Percentiles rank a stretch among this genome's conserved stretches.
phyloP scores from a whole-genome alignment of 2,797 vertebrate species.

The Lycodopsis pacificus region DNA sequence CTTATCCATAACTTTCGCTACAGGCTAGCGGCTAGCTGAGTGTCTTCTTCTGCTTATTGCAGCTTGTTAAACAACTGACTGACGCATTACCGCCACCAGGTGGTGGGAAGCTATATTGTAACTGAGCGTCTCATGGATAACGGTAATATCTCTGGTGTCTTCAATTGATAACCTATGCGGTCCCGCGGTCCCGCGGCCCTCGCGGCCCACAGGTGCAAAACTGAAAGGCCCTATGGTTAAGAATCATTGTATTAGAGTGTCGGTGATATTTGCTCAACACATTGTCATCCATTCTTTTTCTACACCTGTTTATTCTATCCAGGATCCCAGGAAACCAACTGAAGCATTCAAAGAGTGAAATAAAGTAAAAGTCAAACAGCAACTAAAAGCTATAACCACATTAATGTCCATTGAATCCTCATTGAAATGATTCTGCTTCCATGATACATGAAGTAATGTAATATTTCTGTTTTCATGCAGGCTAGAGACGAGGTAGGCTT shows the following conservation, averaged over 20 bases:
- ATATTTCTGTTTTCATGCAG: slow-evolving; percentile 2
- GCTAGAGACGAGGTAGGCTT: background rate
- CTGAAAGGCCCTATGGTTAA: too few species aligned
- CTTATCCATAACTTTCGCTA: too few species aligned
- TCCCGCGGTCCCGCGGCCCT: too few species aligned
- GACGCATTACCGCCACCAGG: too few species aligned
- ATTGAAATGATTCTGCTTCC: background rate
- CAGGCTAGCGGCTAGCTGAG: too few species aligned
- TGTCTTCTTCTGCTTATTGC: too few species aligned
- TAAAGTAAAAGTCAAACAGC: background rate
- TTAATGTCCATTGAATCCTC: background rate
- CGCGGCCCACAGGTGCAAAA: too few species aligned
- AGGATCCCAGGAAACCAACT: background rate
- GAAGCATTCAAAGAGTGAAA: background rate
- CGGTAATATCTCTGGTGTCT: too few species aligned
- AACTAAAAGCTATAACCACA: background rate
- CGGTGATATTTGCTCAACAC: background rate
- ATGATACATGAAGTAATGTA: background rate
- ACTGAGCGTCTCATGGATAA: too few species aligned
- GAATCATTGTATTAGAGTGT: slow-evolving; percentile 14
- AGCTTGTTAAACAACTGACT: too few species aligned
- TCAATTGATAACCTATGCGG: too few species aligned
- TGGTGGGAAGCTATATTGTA: too few species aligned
- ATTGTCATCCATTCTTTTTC: slow-evolving; percentile 6
- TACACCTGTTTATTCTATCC: background rate